phyloP scores from a whole-genome alignment of 2,888 invertebrate species.

The Dasypogon diadema region DNA sequence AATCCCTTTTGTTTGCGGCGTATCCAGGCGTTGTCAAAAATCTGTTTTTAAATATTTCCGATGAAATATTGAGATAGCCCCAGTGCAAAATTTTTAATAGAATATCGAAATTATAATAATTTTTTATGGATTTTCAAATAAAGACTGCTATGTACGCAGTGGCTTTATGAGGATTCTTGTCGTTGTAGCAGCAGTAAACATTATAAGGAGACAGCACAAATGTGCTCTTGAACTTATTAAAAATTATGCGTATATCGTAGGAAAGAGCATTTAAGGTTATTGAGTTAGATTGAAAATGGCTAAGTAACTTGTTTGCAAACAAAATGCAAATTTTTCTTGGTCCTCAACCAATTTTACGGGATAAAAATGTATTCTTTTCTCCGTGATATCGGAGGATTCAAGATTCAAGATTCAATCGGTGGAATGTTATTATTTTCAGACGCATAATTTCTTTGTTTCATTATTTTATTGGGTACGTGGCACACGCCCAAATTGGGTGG shows the following conservation, averaged over 20 bases:
- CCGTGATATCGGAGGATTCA: no score
- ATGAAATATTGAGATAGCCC: not conserved
- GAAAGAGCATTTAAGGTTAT: not conserved
- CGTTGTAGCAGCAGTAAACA: not conserved
- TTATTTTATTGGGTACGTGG: no score
- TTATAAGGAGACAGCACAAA: no score
- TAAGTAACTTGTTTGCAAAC: not conserved
- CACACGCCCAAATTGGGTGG: not conserved
- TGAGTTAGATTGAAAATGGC: not conserved
- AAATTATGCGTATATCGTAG: not conserved
- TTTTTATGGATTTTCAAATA: not conserved
- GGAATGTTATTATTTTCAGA: no score
- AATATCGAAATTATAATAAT: conserved; percentile 1
- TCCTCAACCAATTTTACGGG: no score
- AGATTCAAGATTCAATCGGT: no score
- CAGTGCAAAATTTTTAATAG: not conserved
- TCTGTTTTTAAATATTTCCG: not conserved
- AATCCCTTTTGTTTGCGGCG: not conserved
- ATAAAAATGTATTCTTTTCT: no score
- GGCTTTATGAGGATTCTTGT: not conserved
- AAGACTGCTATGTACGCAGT: not conserved
- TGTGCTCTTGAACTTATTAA: not conserved
- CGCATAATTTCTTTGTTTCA: no score
- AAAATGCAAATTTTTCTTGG: no score
- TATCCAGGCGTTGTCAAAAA: not conserved